Conservation (phyloP, 2,888 invertebrate genomes). For the Drosophila formosana region DNA sequence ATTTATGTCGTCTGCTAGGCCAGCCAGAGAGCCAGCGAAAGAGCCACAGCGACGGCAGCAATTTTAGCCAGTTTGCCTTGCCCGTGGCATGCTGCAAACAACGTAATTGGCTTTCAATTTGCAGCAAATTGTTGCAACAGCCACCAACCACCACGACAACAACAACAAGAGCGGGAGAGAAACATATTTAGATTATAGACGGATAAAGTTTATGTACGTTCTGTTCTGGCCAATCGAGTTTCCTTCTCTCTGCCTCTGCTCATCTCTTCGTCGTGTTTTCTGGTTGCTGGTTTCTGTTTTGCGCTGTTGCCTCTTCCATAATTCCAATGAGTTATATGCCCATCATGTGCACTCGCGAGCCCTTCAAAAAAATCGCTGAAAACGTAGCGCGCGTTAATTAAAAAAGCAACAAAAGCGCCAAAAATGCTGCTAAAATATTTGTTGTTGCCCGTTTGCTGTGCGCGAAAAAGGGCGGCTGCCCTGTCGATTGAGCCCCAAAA, state of each 20-base stretch:
- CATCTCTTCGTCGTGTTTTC: background rate
- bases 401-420: slow-evolving; percentile 72
- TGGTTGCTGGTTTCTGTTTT: slow-evolving; percentile 31
- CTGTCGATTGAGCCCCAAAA: slow-evolving; percentile 32
- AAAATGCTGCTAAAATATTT: slow-evolving; percentile 72
- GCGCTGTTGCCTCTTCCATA: slow-evolving; percentile 58
- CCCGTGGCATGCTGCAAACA: slow-evolving; percentile 79
- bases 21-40: slow-evolving; percentile 28
- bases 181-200: slow-evolving; percentile 81
- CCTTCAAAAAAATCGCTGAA: slow-evolving; percentile 65
- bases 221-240: slow-evolving; percentile 50
- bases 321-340: slow-evolving; percentile 77
- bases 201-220: slow-evolving; percentile 79
- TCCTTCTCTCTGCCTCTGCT: background rate
- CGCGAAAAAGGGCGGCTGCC: slow-evolving; percentile 56
- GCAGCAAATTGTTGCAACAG: slow-evolving; percentile 83
- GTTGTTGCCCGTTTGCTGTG: slow-evolving; percentile 1
- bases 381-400: slow-evolving; percentile 79
- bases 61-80: slow-evolving; percentile 53
- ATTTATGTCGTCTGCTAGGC: slow-evolving; percentile 81
- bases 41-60: slow-evolving; percentile 20
- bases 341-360: slow-evolving; percentile 63
- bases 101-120: slow-evolving; percentile 85
- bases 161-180: slow-evolving; percentile 37
- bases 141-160: slow-evolving; percentile 74